Base-by-base conservation (phyloP, 2,888 invertebrate species). In the Stenurella melanura region DNA sequence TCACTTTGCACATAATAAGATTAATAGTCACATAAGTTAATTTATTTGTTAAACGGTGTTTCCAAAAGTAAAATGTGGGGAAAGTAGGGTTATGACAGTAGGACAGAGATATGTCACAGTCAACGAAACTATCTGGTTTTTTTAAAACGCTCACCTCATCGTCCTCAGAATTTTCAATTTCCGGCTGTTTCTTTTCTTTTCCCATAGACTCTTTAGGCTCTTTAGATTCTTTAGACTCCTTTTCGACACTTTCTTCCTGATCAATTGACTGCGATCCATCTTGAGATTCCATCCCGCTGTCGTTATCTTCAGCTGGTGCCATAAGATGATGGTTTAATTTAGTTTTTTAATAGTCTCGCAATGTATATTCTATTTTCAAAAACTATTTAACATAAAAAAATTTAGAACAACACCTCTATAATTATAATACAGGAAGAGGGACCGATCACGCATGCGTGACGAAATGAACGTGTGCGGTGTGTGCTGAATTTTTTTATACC, bases 261-360 rank as follows among this genome's bases (percentile, higher is more conserved):
- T 87, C 88, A 21, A 83, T 78, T 9, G 85, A 84, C 77, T 86
- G 85, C 77, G 90, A 91, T 61, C 89, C 89, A 81, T 90, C 89
- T 87, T 91, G 90, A 76, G 91, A 91, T 86, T 90, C 91, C 91
- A 91, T 91, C 80, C 91, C 91, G 86, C 91, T 91, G 85, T 91
- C 91, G 84, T 87, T 87, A 83, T 91, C 90, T 87, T 91, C 91
- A 84, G 88, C 89, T 87, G 89, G 87, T 87, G 90, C 90, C 90
- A 90, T 90, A 90, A 87, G 88, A 88, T 80, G 78, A 19, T 1
- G 18, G 50, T 30, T 61, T 38, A 34, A 9, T 69, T 30, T 11
- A 30, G 54, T 26, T 57, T 38, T 57, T 58, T 57, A 3, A 26
- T 56, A 54, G n/a, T 67, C 10, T 50, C 0, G 6, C n/a, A 12